A percentile compares a stretch with the other conserved stretches of the same genome.
phyloP scores from a whole-genome alignment of 1,140 invertebrate species.

The Cotesia chilonis region DNA sequence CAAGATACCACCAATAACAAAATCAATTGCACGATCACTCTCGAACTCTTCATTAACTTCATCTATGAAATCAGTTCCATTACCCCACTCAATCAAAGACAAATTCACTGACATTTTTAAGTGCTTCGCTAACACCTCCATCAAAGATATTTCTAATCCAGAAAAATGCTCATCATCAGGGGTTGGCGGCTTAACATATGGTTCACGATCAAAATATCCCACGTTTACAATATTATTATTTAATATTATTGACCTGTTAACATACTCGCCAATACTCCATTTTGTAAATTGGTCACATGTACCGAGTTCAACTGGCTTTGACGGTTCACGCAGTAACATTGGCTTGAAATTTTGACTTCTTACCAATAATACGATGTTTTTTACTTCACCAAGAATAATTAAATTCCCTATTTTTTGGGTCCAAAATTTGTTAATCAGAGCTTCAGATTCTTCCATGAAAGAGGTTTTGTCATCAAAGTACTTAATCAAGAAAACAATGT shows the following conservation, averaged over 20 bases:
- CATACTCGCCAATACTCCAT: conserved; percentile 21
- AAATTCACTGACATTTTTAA: conserved; percentile 13
- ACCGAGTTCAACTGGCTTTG: conserved; percentile 39
- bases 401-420: conserved; percentile 39
- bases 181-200: conserved; percentile 40
- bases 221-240: conserved; percentile 42
- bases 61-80: conserved; percentile 11
- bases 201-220: conserved; percentile 46
- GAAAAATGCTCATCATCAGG: background rate
- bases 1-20: conserved; percentile 51
- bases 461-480: conserved; percentile 37
- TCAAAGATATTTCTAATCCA: conserved; percentile 42
- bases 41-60: conserved; percentile 24
- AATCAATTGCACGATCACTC: conserved; percentile 41
- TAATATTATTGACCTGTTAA: conserved; percentile 26
- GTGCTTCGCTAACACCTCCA: conserved; percentile 1
- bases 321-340: conserved; percentile 34
- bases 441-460: conserved; percentile 41
- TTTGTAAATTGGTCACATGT: conserved; percentile 39
- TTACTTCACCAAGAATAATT: conserved; percentile 44
- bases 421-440: conserved; percentile 45
- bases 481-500: conserved; percentile 38
- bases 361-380: conserved; percentile 40
- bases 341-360: conserved; percentile 43
- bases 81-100: conserved; percentile 6